Conservation (phyloP, 2,888 invertebrate genomes). For the Drosophila formosana region DNA sequence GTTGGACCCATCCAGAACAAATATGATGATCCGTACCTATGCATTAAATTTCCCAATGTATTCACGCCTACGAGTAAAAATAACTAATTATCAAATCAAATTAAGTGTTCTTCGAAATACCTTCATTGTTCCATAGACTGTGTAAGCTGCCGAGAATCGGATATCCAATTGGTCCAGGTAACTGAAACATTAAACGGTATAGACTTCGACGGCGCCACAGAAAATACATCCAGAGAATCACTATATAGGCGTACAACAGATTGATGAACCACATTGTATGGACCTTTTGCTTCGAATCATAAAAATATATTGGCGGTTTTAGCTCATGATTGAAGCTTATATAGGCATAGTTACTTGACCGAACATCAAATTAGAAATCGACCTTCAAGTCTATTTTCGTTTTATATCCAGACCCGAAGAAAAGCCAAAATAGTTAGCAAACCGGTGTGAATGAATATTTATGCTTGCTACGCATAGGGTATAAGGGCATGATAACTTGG, state of each 20-base stretch:
- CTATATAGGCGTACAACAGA: neutral
- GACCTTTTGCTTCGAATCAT: neutral
- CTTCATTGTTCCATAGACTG: neutral
- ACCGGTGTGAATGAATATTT: slow-evolving; percentile 1
- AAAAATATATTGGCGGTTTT: neutral
- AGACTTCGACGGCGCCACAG: slow-evolving; percentile 18
- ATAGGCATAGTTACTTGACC: slow-evolving; percentile 4
- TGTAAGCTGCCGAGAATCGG: slow-evolving; percentile 10
- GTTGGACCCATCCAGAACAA: slow-evolving; percentile 76
- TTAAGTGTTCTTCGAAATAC: neutral
- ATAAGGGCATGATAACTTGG: neutral
- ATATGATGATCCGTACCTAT: slow-evolving; percentile 58
- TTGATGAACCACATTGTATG: slow-evolving; percentile 1
- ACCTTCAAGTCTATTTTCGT: neutral
- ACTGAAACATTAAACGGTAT: slow-evolving; percentile 4
- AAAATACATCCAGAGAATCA: slow-evolving; percentile 10
- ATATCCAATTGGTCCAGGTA: slow-evolving; percentile 19
- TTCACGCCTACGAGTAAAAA: neutral
- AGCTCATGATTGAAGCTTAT: slow-evolving; percentile 2
- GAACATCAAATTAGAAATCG: neutral
- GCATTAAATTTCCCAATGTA: neutral
- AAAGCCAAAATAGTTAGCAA: neutral
- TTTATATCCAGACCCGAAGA: neutral
- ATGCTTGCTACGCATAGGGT: neutral
- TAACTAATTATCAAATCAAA: neutral